Percentiles rank a stretch among this genome's conserved stretches.
Evolutionary conservation across 2,888 invertebrate species (phyloP).

Genomic region (Apodemia zela): DNA sequence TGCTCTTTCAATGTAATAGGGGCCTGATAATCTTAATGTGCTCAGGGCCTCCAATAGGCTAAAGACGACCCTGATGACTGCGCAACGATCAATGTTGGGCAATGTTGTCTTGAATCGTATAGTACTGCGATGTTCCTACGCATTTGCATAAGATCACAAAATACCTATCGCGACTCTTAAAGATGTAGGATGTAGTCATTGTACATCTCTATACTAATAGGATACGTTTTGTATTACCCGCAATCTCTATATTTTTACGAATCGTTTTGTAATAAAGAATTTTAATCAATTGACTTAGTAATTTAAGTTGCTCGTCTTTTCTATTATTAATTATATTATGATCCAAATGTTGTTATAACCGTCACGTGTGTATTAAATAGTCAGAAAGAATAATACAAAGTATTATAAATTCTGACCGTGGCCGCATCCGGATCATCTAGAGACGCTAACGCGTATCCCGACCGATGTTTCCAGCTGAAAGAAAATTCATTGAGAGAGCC

Average conservation of each 20-base stretch:
- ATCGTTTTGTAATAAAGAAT: neutral
- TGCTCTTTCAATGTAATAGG: too few relatives aligned
- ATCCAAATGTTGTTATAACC: constrained; percentile 54
- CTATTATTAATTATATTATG: neutral
- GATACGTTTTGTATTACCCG: too few relatives aligned
- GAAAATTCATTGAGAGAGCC: constrained; percentile 59
- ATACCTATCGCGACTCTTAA: too few relatives aligned
- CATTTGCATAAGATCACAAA: too few relatives aligned
- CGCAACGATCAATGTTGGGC: too few relatives aligned
- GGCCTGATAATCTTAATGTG: too few relatives aligned
- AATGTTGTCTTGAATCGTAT: too few relatives aligned
- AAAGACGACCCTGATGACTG: too few relatives aligned
- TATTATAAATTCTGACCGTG: constrained; percentile 71
- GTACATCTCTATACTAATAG: neutral
- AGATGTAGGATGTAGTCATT: too few relatives aligned
- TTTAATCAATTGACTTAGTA: neutral
- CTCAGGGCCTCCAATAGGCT: too few relatives aligned
- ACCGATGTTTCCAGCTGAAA: constrained; percentile 64
- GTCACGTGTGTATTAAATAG: constrained; percentile 44
- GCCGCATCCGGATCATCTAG: constrained; percentile 40
- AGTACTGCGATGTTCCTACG: too few relatives aligned
- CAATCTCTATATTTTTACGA: neutral
- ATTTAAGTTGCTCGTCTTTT: neutral
- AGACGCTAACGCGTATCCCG: constrained; percentile 41
- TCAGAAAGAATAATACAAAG: constrained; percentile 71